Conservation (phyloP, 2,113 vertebrate species). For the Gymnarchus niloticus region DNA sequence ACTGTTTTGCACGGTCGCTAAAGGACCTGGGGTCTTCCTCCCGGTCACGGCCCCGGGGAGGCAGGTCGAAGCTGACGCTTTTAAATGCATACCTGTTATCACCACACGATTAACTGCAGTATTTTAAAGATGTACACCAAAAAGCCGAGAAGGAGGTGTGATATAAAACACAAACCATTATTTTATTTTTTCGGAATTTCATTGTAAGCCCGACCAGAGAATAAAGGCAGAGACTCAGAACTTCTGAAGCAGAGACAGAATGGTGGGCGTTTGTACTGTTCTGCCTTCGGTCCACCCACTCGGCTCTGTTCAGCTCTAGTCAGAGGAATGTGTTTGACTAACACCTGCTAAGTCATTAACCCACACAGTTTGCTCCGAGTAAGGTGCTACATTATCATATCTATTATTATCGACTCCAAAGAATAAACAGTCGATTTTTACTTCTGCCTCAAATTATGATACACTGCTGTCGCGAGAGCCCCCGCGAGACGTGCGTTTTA, state of each 20-base stretch:
- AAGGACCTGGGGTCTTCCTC: background rate
- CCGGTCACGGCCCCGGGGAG: background rate
- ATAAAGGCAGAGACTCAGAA: constrained; percentile 39
- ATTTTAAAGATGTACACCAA: background rate
- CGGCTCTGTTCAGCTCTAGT: constrained; percentile 40
- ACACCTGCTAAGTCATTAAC: constrained; percentile 19
- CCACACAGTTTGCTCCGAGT: background rate
- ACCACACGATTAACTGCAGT: background rate
- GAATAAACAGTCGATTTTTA: background rate
- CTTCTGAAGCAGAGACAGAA: constrained; percentile 54
- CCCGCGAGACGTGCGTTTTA: background rate
- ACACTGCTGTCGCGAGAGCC: background rate
- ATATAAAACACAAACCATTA: constrained; percentile 33
- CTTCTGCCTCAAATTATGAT: background rate
- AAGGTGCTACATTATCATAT: background rate
- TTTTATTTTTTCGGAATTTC: constrained; percentile 40
- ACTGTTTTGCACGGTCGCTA: background rate
- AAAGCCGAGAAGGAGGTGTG: background rate
- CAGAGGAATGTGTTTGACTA: constrained; percentile 14
- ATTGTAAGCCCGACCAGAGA: constrained; percentile 49
- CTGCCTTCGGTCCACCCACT: constrained; percentile 57
- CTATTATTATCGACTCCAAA: background rate
- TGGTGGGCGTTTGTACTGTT: constrained; percentile 56
- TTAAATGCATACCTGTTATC: constrained; percentile 1
- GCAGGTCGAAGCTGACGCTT: background rate